Evolutionary conservation across 30 jellyfish, hydroid and myxozoan species (phyloP).

Genomic region (Aurelia aurita complex sp. Pacific): DNA sequence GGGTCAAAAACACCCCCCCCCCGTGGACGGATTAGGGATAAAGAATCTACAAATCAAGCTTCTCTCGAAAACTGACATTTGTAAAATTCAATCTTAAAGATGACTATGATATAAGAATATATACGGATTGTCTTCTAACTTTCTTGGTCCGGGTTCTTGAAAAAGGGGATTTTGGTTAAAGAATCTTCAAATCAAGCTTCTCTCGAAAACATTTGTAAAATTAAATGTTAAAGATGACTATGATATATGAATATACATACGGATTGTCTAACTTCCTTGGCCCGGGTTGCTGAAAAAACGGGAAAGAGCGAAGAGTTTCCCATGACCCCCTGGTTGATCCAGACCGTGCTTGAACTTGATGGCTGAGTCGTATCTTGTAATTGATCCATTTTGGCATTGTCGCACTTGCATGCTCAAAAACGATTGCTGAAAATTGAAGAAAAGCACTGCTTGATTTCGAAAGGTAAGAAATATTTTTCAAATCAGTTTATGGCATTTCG

Average conservation of each 20-base stretch:
- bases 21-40: no score
- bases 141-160: conserved; percentile 73
- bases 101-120: not conserved
- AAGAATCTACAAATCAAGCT: no score
- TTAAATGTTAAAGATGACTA: no score
- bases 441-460: not conserved
- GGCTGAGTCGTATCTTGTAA: conserved; percentile 84
- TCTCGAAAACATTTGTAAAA: no score
- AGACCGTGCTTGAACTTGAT: conserved; percentile 42
- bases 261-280: conserved; percentile 66
- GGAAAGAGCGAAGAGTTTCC: conserved; percentile 81
- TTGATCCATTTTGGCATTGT: conserved; percentile 79
- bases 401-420: conserved; percentile 65
- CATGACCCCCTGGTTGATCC: conserved; percentile 69
- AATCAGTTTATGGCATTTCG: no score
- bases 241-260: conserved; percentile 10
- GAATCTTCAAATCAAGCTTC: no score
- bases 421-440: conserved; percentile 56
- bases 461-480: no score
- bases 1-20: no score
- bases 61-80: no score
- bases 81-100: no score
- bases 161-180: conserved; percentile 8
- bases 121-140: conserved; percentile 39
- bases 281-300: conserved; percentile 73